phyloP scores from a whole-genome alignment of 2,113 vertebrate genomes.

The Oostethus manadensis region DNA sequence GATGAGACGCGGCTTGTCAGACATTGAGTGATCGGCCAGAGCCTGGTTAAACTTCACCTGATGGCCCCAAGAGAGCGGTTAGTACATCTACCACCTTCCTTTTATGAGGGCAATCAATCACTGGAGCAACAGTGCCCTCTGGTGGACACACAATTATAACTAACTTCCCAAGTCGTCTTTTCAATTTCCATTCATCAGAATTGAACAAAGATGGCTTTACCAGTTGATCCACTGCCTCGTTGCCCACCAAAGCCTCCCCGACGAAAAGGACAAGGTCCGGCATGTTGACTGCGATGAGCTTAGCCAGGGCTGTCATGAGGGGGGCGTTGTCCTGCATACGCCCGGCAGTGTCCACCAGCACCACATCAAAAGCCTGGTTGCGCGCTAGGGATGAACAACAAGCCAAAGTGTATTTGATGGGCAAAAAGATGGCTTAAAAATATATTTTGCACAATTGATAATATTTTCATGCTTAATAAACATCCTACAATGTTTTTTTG shows the following conservation, averaged over 20 bases:
- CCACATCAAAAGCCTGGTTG: slow-evolving; percentile 92
- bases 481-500: not conserved
- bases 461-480: not conserved
- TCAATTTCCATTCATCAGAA: not conserved
- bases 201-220: slow-evolving; percentile 71
- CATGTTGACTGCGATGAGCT: slow-evolving; percentile 93
- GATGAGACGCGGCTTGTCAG: slow-evolving; percentile 89
- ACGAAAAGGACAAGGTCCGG: slow-evolving; percentile 96
- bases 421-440: not conserved
- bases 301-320: slow-evolving; percentile 92
- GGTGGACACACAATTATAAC: slow-evolving; percentile 13
- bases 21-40: slow-evolving; percentile 93
- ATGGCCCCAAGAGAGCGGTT: not conserved
- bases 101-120: not conserved
- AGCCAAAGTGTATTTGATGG: not conserved
- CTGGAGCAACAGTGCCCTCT: slow-evolving; percentile 29
- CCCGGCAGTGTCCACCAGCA: slow-evolving; percentile 96
- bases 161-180: no score
- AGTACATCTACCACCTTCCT: not conserved
- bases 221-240: slow-evolving; percentile 97
- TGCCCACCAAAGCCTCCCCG: slow-evolving; percentile 94
- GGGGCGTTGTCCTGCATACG: slow-evolving; percentile 98
- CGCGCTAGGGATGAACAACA: slow-evolving; percentile 71
- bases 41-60: slow-evolving; percentile 99
- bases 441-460: not conserved